Evolutionary conservation across 1,140 invertebrate genomes (phyloP), one percentile per base, ranked within the genome.

Genomic region (Acromyrmex echinatior): DNA sequence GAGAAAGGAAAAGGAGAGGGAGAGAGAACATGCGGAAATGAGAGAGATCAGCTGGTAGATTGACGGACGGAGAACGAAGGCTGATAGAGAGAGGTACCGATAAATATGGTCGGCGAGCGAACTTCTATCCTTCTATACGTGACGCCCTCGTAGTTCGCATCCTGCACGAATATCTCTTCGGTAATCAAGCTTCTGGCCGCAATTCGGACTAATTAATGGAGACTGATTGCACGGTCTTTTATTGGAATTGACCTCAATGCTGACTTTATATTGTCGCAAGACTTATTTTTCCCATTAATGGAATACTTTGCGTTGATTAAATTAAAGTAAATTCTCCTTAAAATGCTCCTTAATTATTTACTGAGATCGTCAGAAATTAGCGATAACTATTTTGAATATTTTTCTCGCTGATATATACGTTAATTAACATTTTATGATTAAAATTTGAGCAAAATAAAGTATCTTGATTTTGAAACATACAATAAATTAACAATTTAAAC

Each of bases 121-220:
- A 84, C 39, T 73, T 51, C 70, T 49, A 62, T 62, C 70, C 56
- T 49, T 74, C 68, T 49, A 74, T 84, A 84, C 18, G 28, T 84
- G 39, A 84, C 63, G 80, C 53, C 65, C 74, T 80, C 80, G 62
- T 76, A 77, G 60, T 66, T 35, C 79, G 45, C 53, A 70, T 79
- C 63, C 65, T 53, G 49, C 66, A 60, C 68, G 39, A 89, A 76
- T 90, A 90, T 91, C 65, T 80, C 78, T 87, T 80, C 88, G 82
- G 89, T 92, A 93, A 93, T 93, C 91, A 93, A 93, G 88, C 89
- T 88, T 70, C 84, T 92, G 35, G 45, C 68, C 65, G 65, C 73
- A 87, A 66, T 68, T 76, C 77, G 89, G 90, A 91, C 92, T 94
- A 94, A 94, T 94, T 94, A 94, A 94, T 94, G 90, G 92, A 90